Percentiles rank a stretch among this genome's conserved stretches.
phyloP scores from a whole-genome alignment of 1,140 invertebrate genomes.

The Planococcus citri region DNA sequence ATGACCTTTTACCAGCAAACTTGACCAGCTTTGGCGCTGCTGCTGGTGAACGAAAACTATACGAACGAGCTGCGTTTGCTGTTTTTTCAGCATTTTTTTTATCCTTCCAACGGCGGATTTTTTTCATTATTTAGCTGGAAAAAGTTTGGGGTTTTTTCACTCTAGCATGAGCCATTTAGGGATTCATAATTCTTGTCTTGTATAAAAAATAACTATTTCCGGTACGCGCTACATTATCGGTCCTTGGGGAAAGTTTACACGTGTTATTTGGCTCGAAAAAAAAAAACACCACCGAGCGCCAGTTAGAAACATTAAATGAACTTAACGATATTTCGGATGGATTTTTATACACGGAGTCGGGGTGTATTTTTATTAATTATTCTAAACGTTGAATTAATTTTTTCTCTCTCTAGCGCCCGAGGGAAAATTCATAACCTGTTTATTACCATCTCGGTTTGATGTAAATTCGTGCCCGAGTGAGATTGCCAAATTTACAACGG shows the following conservation, averaged over 20 bases:
- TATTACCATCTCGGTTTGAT: no score
- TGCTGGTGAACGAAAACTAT: no score
- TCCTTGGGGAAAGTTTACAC: background rate
- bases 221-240: background rate
- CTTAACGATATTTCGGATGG: background rate
- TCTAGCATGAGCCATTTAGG: background rate
- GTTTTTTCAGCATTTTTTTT: no score
- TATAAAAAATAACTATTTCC: background rate
- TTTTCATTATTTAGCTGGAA: background rate
- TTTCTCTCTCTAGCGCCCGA: no score
- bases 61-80: no score
- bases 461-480: no score
- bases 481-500: no score
- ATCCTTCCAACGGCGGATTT: background rate
- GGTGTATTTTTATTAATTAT: background rate
- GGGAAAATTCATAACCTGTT: no score
- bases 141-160: background rate
- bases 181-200: constrained; percentile 3
- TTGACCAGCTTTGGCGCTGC: no score
- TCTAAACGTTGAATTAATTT: background rate
- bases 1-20: background rate
- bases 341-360: background rate
- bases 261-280: background rate
- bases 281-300: background rate
- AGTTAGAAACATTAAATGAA: background rate